These are phyloP conservation scores for Crossocerus cetratus DNA, from an alignment of 2,888 invertebrate species.

Conservation along the genomic window DNA sequence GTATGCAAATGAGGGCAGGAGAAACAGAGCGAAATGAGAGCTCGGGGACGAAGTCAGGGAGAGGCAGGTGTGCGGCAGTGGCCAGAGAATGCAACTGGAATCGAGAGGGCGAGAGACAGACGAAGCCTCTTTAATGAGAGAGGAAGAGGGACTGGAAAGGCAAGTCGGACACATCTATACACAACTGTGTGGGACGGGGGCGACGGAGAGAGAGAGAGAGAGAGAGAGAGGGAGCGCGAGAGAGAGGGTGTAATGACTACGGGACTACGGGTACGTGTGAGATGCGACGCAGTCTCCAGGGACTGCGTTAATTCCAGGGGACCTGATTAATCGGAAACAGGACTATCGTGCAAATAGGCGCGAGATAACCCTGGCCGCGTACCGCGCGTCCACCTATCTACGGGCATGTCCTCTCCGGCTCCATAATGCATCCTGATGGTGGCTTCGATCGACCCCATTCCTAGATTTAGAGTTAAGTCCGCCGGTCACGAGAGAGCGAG, in stretches of 20 bases:
- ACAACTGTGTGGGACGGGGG: neutral
- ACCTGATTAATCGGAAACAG: constrained; percentile 76
- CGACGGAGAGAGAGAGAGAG: neutral
- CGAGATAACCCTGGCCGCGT: constrained; percentile 68
- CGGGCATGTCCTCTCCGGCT: constrained; percentile 61
- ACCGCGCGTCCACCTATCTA: constrained; percentile 60
- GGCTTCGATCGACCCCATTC: constrained; percentile 71
- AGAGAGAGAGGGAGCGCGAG: neutral
- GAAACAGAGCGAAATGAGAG: neutral
- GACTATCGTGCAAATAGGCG: constrained; percentile 73
- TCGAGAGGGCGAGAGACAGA: constrained; percentile 2
- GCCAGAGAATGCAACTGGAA: neutral
- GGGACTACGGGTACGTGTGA: constrained; percentile 46
- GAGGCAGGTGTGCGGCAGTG: neutral
- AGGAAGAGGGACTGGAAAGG: constrained; percentile 5
- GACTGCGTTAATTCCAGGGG: constrained; percentile 73
- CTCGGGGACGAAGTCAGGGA: neutral
- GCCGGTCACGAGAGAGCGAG: constrained; percentile 38
- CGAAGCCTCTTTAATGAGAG: constrained; percentile 3
- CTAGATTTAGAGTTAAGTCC: constrained; percentile 65
- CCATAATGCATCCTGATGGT: constrained; percentile 66
- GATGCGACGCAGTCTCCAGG: constrained; percentile 53
- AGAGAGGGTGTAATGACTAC: constrained; percentile 30
- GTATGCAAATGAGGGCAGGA: constrained; percentile 25
- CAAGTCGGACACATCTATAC: neutral